These are phyloP conservation scores for Hemiprocne comata DNA, from an alignment of 2,113 vertebrate genomes.

Conservation along the genomic window DNA sequence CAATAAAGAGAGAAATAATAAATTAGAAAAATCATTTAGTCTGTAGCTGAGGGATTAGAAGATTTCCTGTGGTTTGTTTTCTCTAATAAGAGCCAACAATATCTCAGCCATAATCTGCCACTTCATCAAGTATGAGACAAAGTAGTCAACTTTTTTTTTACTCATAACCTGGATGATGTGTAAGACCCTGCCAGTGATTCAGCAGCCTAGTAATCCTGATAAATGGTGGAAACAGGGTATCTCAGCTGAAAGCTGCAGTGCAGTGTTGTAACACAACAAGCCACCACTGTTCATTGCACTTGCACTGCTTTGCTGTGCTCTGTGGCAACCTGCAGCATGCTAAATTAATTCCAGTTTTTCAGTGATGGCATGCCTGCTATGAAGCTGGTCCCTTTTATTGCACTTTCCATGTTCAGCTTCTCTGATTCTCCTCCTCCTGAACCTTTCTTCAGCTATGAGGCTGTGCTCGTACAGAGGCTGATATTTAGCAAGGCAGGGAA, in stretches of 20 bases:
- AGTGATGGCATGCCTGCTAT: neutral
- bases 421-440: neutral
- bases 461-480: neutral
- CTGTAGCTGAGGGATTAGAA: neutral
- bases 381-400: neutral
- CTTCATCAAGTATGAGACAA: neutral
- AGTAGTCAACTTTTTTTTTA: neutral
- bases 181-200: neutral
- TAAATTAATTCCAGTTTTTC: neutral
- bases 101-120: neutral
- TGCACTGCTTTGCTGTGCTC: neutral
- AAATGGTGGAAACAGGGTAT: neutral
- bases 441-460: neutral
- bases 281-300: neutral
- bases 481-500: neutral
- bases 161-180: fast-evolving
- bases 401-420: neutral
- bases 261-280: neutral
- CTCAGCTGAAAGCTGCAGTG: neutral
- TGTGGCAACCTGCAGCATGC: neutral
- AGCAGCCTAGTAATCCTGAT: neutral
- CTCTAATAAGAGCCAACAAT: neutral
- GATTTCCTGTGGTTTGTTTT: neutral
- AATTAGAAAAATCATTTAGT: neutral
- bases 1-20: neutral